Percentiles rank a stretch among this genome's conserved stretches.
Evolutionary conservation across 2,888 invertebrate species (phyloP).

Genomic region (Lepas anatifera): DNA sequence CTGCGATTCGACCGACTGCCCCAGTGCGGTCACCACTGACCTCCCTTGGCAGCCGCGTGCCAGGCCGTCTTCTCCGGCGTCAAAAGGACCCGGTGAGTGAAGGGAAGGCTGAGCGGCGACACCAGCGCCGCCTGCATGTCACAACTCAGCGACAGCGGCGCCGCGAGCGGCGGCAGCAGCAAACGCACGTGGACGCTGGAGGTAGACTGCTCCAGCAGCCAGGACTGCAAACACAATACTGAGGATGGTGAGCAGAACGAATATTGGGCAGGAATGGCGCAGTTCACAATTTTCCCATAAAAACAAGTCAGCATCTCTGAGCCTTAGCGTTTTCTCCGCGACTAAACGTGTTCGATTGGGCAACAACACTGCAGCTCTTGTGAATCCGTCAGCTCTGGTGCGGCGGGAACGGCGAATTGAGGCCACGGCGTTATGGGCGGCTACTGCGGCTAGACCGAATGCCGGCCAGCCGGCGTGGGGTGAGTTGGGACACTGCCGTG

Average conservation of each 20-base stretch:
- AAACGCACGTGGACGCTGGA: not conserved
- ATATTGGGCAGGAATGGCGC: too few relatives aligned
- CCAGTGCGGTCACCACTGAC: too few relatives aligned
- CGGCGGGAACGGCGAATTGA: not conserved
- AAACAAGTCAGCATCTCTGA: too few relatives aligned
- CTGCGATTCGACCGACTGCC: too few relatives aligned
- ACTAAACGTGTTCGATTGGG: too few relatives aligned
- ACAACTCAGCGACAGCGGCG: not conserved
- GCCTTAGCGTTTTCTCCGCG: too few relatives aligned
- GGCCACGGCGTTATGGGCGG: not conserved
- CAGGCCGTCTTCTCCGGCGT: not conserved
- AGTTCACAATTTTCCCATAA: too few relatives aligned
- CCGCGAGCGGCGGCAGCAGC: slow-evolving; percentile 6
- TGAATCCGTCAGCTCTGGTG: not conserved
- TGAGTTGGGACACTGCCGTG: too few relatives aligned
- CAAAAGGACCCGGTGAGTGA: not conserved
- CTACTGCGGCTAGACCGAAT: not conserved
- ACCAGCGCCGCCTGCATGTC: slow-evolving; percentile 5
- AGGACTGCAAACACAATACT: not conserved
- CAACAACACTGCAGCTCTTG: too few relatives aligned
- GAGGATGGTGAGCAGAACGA: too few relatives aligned
- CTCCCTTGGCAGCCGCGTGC: not conserved
- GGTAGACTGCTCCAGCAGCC: not conserved
- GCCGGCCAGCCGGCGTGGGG: not conserved
- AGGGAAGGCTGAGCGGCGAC: not conserved